A percentile compares a stretch with the other conserved stretches of the same genome.
phyloP scores from a whole-genome alignment of 2,888 invertebrate genomes.

The Drosophila formosana region DNA sequence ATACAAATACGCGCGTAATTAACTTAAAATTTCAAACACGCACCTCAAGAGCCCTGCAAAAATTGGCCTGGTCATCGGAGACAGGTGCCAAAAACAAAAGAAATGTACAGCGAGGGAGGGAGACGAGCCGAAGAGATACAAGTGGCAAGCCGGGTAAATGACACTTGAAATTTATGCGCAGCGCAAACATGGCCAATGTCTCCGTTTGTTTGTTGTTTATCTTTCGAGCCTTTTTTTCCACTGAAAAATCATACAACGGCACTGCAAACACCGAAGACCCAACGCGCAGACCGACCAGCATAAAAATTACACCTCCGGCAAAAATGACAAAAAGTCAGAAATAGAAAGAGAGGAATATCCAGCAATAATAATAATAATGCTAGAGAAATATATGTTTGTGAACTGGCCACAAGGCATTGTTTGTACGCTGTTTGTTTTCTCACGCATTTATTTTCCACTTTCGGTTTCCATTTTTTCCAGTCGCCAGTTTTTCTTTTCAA shows the following conservation, averaged over 20 bases:
- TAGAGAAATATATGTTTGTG: slow-evolving; percentile 30
- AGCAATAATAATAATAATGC: neutral
- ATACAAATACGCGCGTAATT: slow-evolving; percentile 70
- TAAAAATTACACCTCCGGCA: slow-evolving; percentile 62
- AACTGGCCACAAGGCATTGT: slow-evolving; percentile 55
- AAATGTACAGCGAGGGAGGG: slow-evolving; percentile 15
- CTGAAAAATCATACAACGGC: slow-evolving; percentile 65
- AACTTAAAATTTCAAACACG: slow-evolving; percentile 74
- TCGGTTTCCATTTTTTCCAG: slow-evolving; percentile 59
- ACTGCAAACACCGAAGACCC: slow-evolving; percentile 48
- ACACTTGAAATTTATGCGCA: slow-evolving; percentile 79
- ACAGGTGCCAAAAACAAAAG: slow-evolving; percentile 73
- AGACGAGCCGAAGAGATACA: slow-evolving; percentile 29
- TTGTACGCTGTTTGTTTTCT: slow-evolving; percentile 63
- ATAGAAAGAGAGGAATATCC: slow-evolving; percentile 10
- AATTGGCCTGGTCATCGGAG: slow-evolving; percentile 71
- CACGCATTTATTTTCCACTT: slow-evolving; percentile 78
- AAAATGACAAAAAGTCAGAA: slow-evolving; percentile 11
- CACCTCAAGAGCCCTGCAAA: slow-evolving; percentile 50
- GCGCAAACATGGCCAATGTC: slow-evolving; percentile 68
- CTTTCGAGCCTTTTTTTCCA: slow-evolving; percentile 54
- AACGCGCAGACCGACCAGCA: slow-evolving; percentile 52
- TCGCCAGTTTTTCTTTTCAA: slow-evolving; percentile 22
- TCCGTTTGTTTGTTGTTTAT: slow-evolving; percentile 58
- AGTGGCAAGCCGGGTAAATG: slow-evolving; percentile 74